Percentiles rank a stretch among this genome's conserved stretches.
phyloP scores from a whole-genome alignment of 2,113 vertebrate genomes.

The Rhea pennata region DNA sequence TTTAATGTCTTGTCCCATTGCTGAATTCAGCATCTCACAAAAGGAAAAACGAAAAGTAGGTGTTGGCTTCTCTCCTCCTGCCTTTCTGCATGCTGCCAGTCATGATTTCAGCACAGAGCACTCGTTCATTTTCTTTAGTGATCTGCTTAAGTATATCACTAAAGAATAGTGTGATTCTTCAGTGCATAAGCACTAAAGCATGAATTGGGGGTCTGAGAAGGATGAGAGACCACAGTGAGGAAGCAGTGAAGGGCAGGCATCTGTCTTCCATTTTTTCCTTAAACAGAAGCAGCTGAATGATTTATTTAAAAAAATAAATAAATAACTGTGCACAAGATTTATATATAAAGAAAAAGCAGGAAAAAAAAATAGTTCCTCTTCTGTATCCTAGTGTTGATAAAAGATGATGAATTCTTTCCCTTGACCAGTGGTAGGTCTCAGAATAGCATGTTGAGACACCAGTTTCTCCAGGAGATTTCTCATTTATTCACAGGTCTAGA shows the following conservation, averaged over 20 bases:
- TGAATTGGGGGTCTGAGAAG: not conserved
- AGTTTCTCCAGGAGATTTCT: constrained; percentile 17
- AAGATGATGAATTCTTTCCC: not conserved
- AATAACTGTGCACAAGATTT: not conserved
- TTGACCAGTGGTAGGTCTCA: not conserved
- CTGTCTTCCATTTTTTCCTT: not conserved
- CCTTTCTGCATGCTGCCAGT: not conserved
- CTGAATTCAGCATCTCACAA: not conserved
- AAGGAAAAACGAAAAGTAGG: not conserved
- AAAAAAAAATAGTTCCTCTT: not conserved
- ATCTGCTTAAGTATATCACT: not conserved
- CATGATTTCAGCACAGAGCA: too few species aligned
- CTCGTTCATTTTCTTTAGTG: not conserved
- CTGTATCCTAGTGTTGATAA: not conserved
- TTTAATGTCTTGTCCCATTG: rapidly evolving
- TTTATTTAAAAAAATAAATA: not conserved
- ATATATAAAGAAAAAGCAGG: not conserved
- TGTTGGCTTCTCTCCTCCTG: not conserved
- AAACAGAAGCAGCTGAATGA: not conserved
- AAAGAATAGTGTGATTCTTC: too few species aligned
- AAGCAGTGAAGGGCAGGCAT: not conserved
- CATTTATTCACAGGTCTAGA: not conserved
- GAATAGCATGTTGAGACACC: not conserved
- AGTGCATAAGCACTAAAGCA: too few species aligned
- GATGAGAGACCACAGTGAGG: not conserved